Conservation (phyloP, 2,113 vertebrate species). For the Cyphomyrus discorhynchus region DNA sequence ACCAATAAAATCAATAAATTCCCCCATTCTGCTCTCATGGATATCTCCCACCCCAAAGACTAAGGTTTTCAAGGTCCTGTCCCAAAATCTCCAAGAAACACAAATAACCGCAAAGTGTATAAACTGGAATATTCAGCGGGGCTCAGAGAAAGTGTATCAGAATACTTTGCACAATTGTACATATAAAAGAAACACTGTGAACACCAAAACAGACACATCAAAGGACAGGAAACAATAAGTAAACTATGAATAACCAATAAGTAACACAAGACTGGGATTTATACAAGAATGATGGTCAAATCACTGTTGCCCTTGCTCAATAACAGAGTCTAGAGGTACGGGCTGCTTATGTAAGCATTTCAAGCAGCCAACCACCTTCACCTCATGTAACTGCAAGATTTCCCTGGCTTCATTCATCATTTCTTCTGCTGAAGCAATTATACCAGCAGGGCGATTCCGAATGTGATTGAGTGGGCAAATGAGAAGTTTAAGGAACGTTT, state of each 20-base stretch:
- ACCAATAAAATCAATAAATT: not conserved
- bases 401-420: not conserved
- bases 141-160: not conserved
- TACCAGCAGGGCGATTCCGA: constrained; percentile 13
- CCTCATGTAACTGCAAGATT: not conserved
- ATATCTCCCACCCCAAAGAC: not conserved
- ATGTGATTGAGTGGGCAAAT: constrained; percentile 25
- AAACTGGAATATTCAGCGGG: not conserved
- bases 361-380: not conserved
- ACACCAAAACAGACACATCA: not conserved
- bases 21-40: not conserved
- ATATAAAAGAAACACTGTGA: not conserved
- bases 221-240: not conserved
- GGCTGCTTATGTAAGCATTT: not conserved
- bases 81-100: not conserved
- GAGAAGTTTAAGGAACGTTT: constrained; percentile 29
- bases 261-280: not conserved
- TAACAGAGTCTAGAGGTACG: not conserved
- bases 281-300: not conserved
- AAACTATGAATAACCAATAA: not conserved
- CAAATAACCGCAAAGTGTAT: not conserved
- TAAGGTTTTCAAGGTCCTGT: not conserved
- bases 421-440: constrained; percentile 17
- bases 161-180: not conserved
- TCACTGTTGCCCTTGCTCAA: not conserved